These are phyloP conservation scores for Napeogenes sylphis DNA, from an alignment of 2,888 invertebrate genomes.

Conservation along the genomic window DNA sequence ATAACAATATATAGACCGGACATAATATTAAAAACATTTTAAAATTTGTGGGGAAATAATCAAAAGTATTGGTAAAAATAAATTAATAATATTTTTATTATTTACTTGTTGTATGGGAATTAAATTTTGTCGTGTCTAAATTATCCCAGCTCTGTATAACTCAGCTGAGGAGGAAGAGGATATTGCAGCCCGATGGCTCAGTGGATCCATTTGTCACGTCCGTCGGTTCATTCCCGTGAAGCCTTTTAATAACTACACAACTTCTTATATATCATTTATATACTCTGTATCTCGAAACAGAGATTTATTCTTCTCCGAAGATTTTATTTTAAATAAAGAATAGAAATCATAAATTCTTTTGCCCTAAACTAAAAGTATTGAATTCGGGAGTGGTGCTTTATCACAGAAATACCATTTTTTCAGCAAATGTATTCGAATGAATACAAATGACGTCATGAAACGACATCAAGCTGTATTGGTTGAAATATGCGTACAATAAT, in stretches of 20 bases:
- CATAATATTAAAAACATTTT: background rate
- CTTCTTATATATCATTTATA: background rate
- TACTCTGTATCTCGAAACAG: background rate
- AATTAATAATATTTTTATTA: too few relatives aligned
- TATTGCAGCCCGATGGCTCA: conserved; percentile 63
- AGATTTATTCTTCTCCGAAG: too few relatives aligned
- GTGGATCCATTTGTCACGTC: conserved; percentile 60
- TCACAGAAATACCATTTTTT: conserved; percentile 31
- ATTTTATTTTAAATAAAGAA: too few relatives aligned
- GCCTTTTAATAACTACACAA: conserved; percentile 27
- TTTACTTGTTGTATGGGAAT: too few relatives aligned
- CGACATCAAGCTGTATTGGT: conserved; percentile 48
- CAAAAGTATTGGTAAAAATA: too few relatives aligned
- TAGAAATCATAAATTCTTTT: too few relatives aligned
- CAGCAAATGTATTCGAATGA: conserved; percentile 43
- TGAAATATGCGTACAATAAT: conserved; percentile 72
- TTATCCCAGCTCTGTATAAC: conserved; percentile 18
- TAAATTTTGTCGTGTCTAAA: conserved; percentile 23
- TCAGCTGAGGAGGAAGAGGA: conserved; percentile 48
- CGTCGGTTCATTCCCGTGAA: conserved; percentile 39
- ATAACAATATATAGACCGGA: conserved; percentile 21
- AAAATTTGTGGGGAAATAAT: too few relatives aligned
- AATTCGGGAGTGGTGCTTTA: conserved; percentile 33
- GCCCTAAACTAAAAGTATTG: background rate
- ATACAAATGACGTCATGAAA: conserved; percentile 55